Percentiles rank a stretch among this genome's conserved stretches.
Evolutionary conservation across 2,113 vertebrate genomes (phyloP).

Genomic region (Bujurquina vittata): DNA sequence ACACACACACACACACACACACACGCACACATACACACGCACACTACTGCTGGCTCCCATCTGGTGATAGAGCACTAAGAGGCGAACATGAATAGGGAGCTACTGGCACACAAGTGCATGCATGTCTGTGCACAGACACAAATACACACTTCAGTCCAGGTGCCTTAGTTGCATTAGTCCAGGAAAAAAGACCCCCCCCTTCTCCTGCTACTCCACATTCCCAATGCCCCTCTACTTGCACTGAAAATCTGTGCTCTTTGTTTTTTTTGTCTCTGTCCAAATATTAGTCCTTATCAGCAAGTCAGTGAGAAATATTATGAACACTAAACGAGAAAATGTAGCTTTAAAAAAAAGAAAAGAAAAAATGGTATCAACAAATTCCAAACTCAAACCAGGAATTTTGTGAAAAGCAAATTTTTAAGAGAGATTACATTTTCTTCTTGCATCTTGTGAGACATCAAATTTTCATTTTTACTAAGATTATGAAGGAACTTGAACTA

Average conservation of each 20-base stretch:
- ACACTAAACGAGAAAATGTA: too few species aligned
- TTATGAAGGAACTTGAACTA: neutral
- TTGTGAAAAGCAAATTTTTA: too few species aligned
- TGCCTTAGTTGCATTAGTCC: constrained; percentile 40
- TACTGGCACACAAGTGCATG: constrained; percentile 18
- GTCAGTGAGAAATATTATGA: neutral
- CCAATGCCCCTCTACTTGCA: neutral
- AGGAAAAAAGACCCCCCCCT: neutral
- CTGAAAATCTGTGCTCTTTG: neutral
- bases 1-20: constrained; percentile 9
- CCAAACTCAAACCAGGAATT: neutral
- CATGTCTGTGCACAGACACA: constrained; percentile 43
- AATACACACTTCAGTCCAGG: constrained; percentile 34
- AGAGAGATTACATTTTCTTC: too few species aligned
- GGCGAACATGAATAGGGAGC: constrained; percentile 56
- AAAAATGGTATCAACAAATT: neutral
- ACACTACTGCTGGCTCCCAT: constrained; percentile 71
- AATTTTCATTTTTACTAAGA: neutral
- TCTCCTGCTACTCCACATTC: neutral
- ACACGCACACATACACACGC: neutral
- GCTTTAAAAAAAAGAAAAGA: too few species aligned
- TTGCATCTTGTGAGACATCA: neutral
- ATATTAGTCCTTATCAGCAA: neutral
- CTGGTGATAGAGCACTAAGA: constrained; percentile 74
- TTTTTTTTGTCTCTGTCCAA: neutral